A percentile compares a stretch with the other conserved stretches of the same genome.
Conservation (phyloP, 2,888 invertebrate genomes). For the Nymphalis urticae region DNA sequence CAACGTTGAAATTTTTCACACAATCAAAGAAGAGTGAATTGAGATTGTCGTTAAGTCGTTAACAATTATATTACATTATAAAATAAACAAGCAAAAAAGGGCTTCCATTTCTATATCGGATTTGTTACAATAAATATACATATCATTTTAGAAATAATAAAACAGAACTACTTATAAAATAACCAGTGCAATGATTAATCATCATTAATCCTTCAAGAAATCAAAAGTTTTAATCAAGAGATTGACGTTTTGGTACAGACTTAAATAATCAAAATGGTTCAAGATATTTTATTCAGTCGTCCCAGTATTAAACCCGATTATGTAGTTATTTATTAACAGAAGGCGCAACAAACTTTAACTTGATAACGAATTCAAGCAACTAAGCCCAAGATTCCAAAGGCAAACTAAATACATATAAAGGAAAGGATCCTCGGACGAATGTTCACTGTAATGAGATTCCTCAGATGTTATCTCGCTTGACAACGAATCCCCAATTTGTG, state of each 20-base stretch:
- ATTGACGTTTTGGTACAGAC: neutral
- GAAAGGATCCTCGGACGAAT: constrained; percentile 55
- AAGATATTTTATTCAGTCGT: constrained; percentile 16
- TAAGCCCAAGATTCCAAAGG: constrained; percentile 60
- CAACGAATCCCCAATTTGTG: constrained; percentile 79
- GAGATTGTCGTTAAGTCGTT: no score
- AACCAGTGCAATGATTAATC: no score
- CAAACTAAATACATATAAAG: constrained; percentile 64
- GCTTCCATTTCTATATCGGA: no score
- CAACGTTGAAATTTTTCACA: no score
- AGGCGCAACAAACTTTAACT: constrained; percentile 32
- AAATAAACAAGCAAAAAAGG: no score
- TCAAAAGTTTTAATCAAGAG: neutral
- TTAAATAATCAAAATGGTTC: constrained; percentile 2
- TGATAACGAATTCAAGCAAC: constrained; percentile 46
- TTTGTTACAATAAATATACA: no score
- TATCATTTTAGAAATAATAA: no score
- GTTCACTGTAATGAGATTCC: constrained; percentile 77
- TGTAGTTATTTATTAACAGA: constrained; percentile 33
- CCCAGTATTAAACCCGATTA: constrained; percentile 13
- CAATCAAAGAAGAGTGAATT: no score
- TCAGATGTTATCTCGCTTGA: constrained; percentile 75
- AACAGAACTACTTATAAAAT: no score
- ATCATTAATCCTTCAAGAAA: neutral
- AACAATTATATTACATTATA: no score